Evolutionary conservation across 2,888 invertebrate species (phyloP).

Genomic region (Rhamphomyia laevipes): DNA sequence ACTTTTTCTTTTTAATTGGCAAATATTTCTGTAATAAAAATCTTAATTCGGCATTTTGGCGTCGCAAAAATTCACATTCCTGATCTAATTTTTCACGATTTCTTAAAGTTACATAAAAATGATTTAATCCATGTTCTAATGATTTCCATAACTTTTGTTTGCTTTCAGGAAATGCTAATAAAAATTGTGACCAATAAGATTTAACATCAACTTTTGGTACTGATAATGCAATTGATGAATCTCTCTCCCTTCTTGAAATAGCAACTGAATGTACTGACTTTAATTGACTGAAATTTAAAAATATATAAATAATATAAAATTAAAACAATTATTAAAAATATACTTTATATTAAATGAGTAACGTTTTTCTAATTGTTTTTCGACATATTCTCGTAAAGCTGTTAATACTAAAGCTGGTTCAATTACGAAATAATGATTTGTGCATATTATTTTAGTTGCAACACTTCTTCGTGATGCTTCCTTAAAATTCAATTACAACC

Average conservation of each 20-base stretch:
- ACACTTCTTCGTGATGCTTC: too few species aligned
- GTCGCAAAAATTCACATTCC: conserved; percentile 51
- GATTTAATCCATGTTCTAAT: conserved; percentile 33
- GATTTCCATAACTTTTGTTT: conserved; percentile 56
- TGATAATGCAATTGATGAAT: background rate
- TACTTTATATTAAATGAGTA: conserved; percentile 5
- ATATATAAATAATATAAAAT: background rate
- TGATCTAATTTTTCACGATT: conserved; percentile 54
- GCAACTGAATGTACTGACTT: too few species aligned
- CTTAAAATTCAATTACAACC: too few species aligned
- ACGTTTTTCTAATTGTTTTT: conserved; percentile 26
- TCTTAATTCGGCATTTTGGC: conserved; percentile 56
- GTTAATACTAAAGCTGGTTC: conserved; percentile 54
- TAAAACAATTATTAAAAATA: too few species aligned
- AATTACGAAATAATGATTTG: conserved; percentile 52
- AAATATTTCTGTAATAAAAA: conserved; percentile 52
- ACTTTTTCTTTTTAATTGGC: conserved; percentile 19
- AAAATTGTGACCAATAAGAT: conserved; percentile 56
- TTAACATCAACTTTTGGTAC: conserved; percentile 45
- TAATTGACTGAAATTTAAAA: background rate
- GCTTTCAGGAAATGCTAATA: conserved; percentile 45
- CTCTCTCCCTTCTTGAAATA: background rate
- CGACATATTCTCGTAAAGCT: conserved; percentile 52
- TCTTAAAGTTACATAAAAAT: conserved; percentile 32
- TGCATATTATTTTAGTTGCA: conserved; percentile 14